Conservation (phyloP, 2,888 invertebrate genomes). For the Lamellibrachia columna region DNA sequence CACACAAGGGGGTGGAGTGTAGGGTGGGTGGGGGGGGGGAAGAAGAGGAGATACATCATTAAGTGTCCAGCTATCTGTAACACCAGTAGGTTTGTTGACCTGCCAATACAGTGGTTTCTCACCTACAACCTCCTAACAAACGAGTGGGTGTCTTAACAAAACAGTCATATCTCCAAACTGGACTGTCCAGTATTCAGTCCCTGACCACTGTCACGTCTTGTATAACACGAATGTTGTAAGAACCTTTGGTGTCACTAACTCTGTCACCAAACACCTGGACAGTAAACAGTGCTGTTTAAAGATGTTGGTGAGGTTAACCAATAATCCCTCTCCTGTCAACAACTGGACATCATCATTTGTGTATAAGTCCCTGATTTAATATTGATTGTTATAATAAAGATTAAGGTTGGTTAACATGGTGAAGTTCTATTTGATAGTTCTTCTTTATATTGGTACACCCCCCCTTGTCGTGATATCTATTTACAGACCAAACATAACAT, state of each 20-base stretch:
- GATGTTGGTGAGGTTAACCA: background rate
- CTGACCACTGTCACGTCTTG: background rate
- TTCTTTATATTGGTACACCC: no score
- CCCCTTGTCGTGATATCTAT: no score
- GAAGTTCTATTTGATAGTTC: no score
- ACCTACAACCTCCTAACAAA: background rate
- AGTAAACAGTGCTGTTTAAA: background rate
- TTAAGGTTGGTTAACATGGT: no score
- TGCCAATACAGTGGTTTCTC: background rate
- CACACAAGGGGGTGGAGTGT: background rate
- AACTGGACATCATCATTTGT: background rate
- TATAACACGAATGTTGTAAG: background rate
- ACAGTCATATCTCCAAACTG: background rate
- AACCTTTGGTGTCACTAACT: background rate
- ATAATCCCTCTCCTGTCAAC: background rate
- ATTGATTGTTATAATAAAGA: no score
- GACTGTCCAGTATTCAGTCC: background rate
- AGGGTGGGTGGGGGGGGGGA: background rate
- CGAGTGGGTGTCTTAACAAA: background rate
- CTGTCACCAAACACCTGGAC: background rate
- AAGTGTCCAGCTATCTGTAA: background rate
- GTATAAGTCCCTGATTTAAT: no score
- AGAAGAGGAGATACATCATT: background rate
- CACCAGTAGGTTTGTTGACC: background rate
- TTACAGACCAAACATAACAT: no score